These are phyloP conservation scores for Rattus norvegicus DNA, from an alignment of 2,113 vertebrate genomes.

Conservation along the genomic window DNA sequence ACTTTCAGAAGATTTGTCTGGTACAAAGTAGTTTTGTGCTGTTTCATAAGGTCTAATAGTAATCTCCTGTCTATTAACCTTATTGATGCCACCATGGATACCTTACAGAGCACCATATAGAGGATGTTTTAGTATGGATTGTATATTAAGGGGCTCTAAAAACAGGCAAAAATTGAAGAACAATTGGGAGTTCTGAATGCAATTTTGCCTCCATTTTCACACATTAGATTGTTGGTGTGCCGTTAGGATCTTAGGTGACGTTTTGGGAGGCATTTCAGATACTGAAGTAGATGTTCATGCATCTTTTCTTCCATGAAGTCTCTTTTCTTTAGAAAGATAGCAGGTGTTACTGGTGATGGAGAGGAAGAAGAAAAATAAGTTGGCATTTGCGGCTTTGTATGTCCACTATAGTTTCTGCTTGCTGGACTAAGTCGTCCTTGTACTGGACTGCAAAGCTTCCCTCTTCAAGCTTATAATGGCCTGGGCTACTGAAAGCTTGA, in stretches of 20 bases:
- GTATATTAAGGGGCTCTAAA: constrained; percentile 18
- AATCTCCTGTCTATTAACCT: not conserved
- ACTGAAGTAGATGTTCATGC: not conserved
- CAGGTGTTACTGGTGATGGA: not conserved
- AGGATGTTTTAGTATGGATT: not conserved
- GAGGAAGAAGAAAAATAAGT: not conserved
- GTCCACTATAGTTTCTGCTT: not conserved
- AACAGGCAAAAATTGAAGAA: constrained; percentile 5
- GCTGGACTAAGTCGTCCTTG: not conserved
- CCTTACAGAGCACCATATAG: not conserved
- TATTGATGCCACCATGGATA: not conserved
- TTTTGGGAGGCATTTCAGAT: not conserved
- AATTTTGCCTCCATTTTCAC: not conserved
- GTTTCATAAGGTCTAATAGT: not conserved
- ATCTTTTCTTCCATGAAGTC: not conserved
- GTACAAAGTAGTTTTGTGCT: not conserved
- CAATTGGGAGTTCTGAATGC: not conserved
- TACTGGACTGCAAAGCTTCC: not conserved
- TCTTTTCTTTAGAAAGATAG: not conserved
- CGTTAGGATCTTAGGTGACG: not conserved
- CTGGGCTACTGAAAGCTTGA: not conserved
- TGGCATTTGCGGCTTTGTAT: not conserved
- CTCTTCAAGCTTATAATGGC: not conserved
- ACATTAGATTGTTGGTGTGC: not conserved
- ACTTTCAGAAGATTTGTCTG: constrained; percentile 2